Base-by-base conservation (phyloP, 2,797 vertebrate genomes). In the Parauchenoglanis ngamensis region DNA sequence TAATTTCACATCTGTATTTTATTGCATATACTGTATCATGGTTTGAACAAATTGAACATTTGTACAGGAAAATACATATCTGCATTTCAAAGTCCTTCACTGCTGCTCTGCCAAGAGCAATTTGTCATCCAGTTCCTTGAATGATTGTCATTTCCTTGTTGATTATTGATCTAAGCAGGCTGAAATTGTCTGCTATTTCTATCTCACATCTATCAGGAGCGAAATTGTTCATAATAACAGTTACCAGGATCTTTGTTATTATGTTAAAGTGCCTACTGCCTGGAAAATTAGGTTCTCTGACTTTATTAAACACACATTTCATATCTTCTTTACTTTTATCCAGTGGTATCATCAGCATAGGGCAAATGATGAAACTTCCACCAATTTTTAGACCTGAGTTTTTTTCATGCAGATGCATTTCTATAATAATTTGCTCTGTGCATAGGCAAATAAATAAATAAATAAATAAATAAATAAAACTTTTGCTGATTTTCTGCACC, bases 291-390 rank as follows among this genome's bases (percentile, higher is more conserved):
- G 17, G 40, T 82, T 25, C 40, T 65, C 44, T 83, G 10, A 13
- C 80, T 81, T 81, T 46, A 81, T 63, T 63, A 46, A 63, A 67
- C 1, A 49, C 10, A n/a, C 59, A 63, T 81, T 81, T 81, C 25
- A 67, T 83, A 11, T 44, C 2, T 25, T 31, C 80, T 49, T 67
- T 31, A 7, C 15, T 52, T 31, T 67, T 67, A 49, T 25, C 21
- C 56, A 80, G 31, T 44, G 2, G 19, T 40, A 40, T 40, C 23
- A 79, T 59, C 77, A 80, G 56, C 1, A n/a, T n/a, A 49, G 44
- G 4, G 44, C 78, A 61, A 40, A 11, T 61, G 56, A 61, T 61
- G 19, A 44, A 25, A 61, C 8, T 2, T 23, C 28, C 6, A 6
- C 52, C 52, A 49, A 15, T 75, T 75, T 23, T 19, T 70, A 76